Base-by-base conservation (phyloP, 2,888 invertebrate genomes). In the Melanostoma scalare region DNA sequence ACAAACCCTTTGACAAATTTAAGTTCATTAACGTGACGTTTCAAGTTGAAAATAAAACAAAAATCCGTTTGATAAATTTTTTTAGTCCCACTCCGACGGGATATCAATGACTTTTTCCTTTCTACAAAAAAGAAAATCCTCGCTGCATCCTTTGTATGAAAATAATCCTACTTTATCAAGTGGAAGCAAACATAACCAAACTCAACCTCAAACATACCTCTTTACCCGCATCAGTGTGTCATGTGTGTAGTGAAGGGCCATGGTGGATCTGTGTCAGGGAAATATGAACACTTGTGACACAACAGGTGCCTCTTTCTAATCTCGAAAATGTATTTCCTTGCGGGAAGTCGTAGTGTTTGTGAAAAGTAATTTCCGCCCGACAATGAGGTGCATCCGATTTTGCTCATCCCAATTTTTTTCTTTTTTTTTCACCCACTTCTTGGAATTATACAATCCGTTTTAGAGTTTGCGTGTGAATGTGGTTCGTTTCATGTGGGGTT, bases 251-350 rank as follows among this genome's bases (percentile, higher is more conserved):
- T 48, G 35, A 53, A 52, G 40, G 52, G 3, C 9, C n/a, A 10
- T 30, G 33, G 6, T 50, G 40, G 36, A 42, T 61, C 55, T 63
- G 58, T 56, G 76, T 55, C 55, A 77, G 68, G 61, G 40, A 77
- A 80, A 75, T 69, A 75, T 71, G 63, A 75, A 46, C 35, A 60
- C 73, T 50, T 56, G 50, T 73, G 56, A 61, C 77, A 82, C 82
- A 77, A 82, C 82, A 82, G 82, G 82, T 82, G 77, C 40, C 53
- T 72, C 44, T 76, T 72, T 82, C 77, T 72, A 82, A 77, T 82
- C 82, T 73, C 52, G 44, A 77, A 82, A 77, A 68, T 63, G 72
- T 68, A 63, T 68, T 73, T 76, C 76, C 71, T 72, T 60, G 60
- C 65, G 48, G 72, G 67, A 73, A 73, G 77, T 67, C 69, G 36